These are phyloP conservation scores for Hiodon tergisus DNA, from an alignment of 2,113 vertebrate genomes.

Conservation along the genomic window DNA sequence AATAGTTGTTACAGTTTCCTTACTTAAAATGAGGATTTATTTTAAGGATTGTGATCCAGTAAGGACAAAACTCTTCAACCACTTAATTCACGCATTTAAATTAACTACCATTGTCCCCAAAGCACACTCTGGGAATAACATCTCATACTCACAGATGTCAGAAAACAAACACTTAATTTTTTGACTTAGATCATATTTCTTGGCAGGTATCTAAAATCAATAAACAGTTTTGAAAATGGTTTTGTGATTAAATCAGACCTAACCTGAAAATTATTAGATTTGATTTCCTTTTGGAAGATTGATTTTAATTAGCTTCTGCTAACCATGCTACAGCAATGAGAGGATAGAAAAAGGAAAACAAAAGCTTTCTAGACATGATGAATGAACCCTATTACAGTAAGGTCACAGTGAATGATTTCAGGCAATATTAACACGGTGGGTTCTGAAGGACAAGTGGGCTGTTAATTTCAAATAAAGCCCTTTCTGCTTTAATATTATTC, in stretches of 20 bases:
- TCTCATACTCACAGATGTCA: background rate
- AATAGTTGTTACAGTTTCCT: too few relatives aligned
- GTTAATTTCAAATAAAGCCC: too few relatives aligned
- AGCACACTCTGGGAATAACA: background rate
- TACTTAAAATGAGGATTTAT: too few relatives aligned
- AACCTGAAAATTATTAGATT: background rate
- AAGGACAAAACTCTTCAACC: too few relatives aligned
- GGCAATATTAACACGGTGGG: background rate
- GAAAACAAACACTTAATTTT: constrained; percentile 2
- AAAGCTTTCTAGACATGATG: constrained; percentile 19
- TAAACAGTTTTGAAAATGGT: background rate
- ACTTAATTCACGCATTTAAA: background rate
- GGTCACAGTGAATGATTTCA: constrained; percentile 17
- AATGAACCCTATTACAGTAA: constrained; percentile 22
- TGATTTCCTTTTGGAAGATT: background rate
- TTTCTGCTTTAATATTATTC: too few relatives aligned
- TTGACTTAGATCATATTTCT: background rate
- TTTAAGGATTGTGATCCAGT: too few relatives aligned
- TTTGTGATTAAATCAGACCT: background rate
- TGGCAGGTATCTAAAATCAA: constrained; percentile 7
- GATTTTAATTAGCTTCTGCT: constrained; percentile 17
- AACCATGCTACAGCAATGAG: constrained; percentile 11
- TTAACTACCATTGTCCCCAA: background rate
- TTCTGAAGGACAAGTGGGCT: background rate
- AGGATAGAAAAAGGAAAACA: constrained; percentile 19